Evolutionary conservation across 1,140 invertebrate genomes (phyloP), one percentile per base, ranked within the genome.

Genomic region (Drosophila yakuba): DNA sequence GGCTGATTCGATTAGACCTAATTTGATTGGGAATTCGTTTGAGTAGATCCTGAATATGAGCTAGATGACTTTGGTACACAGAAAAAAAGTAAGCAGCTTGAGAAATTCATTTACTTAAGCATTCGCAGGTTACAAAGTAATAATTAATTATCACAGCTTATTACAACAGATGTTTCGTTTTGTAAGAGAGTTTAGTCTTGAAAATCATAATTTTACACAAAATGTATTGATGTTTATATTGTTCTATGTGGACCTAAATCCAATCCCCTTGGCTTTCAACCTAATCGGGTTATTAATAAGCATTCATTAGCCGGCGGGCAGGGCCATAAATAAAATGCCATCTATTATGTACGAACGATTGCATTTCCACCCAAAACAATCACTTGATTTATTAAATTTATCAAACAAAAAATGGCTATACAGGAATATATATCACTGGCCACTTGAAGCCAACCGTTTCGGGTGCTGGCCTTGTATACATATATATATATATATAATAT

Each of bases 281-380:
- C 51, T 82, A 82, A 82, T 82, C 80, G 79, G 79, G 72, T 82
- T 82, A 82, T 77, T 82, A 82, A 82, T 82, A 81, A 78, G 80
- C 78, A 74, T 82, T 82, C 78, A 82, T 82, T 82, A 82, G 79
- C 56, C 48, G 23, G 41, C 44, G 47, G 56, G 50, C 63, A 79
- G 58, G 50, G 73, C 73, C 52, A 80, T 80, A 80, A 80, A 80
- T 80, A 80, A 81, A 81, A 81, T 63, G 73, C 73, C 78, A 81
- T 81, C 57, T 77, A 81, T 81, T 81, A 73, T 81, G 71, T 28
- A 81, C 73, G 81, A 78, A 51, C 79, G 78, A 77, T 81, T 81
- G 78, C 78, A 81, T 67, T 81, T 71, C 28, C 41, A 60, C 36
- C 10, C 41, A 39, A 77, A 76, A 63, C 68, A 77, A 81, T 81